Evolutionary conservation across 2,113 vertebrate genomes (phyloP).

Genomic region (Athene cunicularia): DNA sequence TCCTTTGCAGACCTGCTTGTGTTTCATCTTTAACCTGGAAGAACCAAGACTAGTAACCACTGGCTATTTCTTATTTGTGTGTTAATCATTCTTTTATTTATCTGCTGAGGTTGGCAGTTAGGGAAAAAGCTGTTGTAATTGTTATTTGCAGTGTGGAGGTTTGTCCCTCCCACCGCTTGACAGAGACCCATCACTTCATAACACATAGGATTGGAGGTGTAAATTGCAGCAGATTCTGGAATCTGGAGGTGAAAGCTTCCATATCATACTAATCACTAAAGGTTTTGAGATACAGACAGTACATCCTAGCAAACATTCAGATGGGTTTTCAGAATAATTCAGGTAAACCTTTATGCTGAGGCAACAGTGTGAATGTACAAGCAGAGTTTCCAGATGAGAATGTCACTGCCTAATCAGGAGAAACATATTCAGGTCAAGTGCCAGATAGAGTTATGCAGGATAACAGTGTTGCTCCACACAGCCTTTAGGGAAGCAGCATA

Average conservation of each 20-base stretch:
- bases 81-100: neutral
- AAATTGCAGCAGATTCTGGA: neutral
- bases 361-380: constrained; percentile 19
- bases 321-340: constrained; percentile 20
- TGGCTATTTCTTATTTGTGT: neutral
- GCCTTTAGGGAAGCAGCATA: constrained; percentile 59
- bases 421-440: constrained; percentile 78
- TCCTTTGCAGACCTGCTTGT: neutral
- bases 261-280: neutral
- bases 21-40: neutral
- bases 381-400: constrained; percentile 64
- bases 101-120: neutral
- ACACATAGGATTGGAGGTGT: neutral
- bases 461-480: neutral
- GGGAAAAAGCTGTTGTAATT: neutral
- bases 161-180: neutral
- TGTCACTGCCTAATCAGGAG: constrained; percentile 73
- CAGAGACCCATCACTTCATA: neutral
- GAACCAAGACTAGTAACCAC: neutral
- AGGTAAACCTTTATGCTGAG: constrained; percentile 44
- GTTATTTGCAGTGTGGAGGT: neutral
- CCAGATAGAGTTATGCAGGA: constrained; percentile 66
- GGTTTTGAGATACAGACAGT: neutral
- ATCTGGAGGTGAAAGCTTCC: neutral
- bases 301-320: neutral